A percentile compares a stretch with the other conserved stretches of the same genome.
Evolutionary conservation across 2,113 vertebrate genomes (phyloP).

Genomic region (Erythrolamprus reginae): DNA sequence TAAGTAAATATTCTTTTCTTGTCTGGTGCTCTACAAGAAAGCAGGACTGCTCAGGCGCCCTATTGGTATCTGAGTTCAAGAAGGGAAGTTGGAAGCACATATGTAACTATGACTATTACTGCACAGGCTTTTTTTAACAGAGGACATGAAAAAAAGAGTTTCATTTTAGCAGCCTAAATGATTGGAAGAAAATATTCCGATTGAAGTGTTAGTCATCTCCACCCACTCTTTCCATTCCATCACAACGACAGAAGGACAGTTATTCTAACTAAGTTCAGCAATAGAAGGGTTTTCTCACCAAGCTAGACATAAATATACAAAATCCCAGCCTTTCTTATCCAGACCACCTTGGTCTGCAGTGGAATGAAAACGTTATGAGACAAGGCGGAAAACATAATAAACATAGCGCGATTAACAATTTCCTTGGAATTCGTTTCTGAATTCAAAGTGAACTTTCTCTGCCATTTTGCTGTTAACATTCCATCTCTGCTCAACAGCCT

Average conservation of each 20-base stretch:
- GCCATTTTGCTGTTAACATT: constrained; percentile 2
- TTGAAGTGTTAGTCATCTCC: constrained; percentile 24
- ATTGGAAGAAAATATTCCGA: not conserved
- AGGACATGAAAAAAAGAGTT: constrained; percentile 18
- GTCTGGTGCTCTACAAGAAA: not conserved
- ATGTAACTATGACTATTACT: constrained; percentile 11
- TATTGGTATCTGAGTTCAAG: not conserved
- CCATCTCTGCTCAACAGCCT: not conserved
- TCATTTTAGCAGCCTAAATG: constrained; percentile 20
- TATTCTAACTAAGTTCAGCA: constrained; percentile 28
- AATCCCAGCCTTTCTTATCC: constrained; percentile 57
- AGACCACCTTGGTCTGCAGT: constrained; percentile 33
- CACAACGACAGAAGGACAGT: constrained; percentile 23
- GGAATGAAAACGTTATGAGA: constrained; percentile 47
- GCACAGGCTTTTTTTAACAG: constrained; percentile 7
- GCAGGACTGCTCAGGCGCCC: not conserved
- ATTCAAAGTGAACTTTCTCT: constrained; percentile 25
- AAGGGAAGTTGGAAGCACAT: not conserved
- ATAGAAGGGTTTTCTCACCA: constrained; percentile 37
- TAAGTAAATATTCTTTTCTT: not conserved
- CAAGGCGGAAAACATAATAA: constrained; percentile 56
- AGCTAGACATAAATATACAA: constrained; percentile 48
- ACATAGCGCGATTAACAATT: constrained; percentile 24
- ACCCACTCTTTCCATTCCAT: constrained; percentile 1
- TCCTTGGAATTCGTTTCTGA: constrained; percentile 36